A percentile compares a stretch with the other conserved stretches of the same genome.
phyloP scores from a whole-genome alignment of 2,888 invertebrate genomes.

The Linyphia triangularis region DNA sequence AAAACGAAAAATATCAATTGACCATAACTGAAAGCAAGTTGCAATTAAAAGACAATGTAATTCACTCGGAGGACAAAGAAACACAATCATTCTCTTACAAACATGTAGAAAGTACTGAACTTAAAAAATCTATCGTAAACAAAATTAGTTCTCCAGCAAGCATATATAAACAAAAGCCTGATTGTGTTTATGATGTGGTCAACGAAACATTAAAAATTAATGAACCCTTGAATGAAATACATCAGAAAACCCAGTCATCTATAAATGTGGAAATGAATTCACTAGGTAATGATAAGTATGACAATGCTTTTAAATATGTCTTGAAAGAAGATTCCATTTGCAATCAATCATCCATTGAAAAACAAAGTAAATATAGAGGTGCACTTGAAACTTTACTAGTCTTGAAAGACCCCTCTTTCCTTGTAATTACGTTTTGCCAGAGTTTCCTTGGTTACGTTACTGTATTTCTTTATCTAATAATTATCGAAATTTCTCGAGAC shows the following conservation, averaged over 20 bases:
- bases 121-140: too few species aligned
- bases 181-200: not conserved
- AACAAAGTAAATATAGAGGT: not conserved
- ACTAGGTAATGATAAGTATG: not conserved
- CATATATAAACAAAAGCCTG: too few species aligned
- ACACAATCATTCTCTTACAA: too few species aligned
- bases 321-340: not conserved
- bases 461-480: not conserved
- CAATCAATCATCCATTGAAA: not conserved
- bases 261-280: too few species aligned
- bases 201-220: not conserved
- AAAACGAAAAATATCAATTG: not conserved
- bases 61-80: not conserved
- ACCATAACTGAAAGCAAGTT: not conserved
- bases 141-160: too few species aligned
- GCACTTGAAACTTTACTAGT: not conserved
- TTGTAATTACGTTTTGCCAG: not conserved
- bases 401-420: not conserved
- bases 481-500: slow-evolving; percentile 1
- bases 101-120: too few species aligned
- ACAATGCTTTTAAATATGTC: not conserved
- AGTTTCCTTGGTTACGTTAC: not conserved
- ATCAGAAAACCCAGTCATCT: too few species aligned
- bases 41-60: not conserved
- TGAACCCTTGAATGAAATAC: too few species aligned